These are phyloP conservation scores for Stratiolaelaps scimitus DNA, from an alignment of 1,140 invertebrate species.

Conservation along the genomic window DNA sequence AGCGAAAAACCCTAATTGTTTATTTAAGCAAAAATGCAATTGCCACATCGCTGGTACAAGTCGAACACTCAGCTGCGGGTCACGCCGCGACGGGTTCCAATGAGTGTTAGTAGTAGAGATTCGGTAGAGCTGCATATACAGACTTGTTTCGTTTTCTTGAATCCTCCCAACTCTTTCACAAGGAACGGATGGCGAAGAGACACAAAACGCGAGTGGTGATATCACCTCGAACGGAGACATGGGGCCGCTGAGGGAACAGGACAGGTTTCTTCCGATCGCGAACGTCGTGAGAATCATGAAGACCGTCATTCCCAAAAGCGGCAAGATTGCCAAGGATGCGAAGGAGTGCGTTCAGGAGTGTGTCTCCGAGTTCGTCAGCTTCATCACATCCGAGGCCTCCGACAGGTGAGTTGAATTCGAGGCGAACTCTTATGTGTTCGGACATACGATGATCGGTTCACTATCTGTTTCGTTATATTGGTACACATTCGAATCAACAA, in stretches of 20 bases:
- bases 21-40: not conserved
- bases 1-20: not conserved
- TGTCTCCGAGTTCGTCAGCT: conserved; percentile 98
- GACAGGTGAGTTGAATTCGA: conserved; percentile 6
- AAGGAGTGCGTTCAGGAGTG: conserved; percentile 99
- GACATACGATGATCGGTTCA: too few species aligned
- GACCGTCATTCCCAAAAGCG: conserved; percentile 81
- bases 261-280: conserved; percentile 77
- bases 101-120: not conserved
- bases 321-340: conserved; percentile 98
- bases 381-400: conserved; percentile 81
- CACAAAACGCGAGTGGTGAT: conserved; percentile 2
- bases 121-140: not conserved
- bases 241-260: conserved; percentile 27
- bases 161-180: not conserved
- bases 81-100: too few species aligned
- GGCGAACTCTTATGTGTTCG: too few species aligned
- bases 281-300: conserved; percentile 99
- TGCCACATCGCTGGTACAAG: not conserved
- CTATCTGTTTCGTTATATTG: not conserved
- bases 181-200: conserved; percentile 24
- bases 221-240: conserved; percentile 6
- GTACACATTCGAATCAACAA: not conserved
- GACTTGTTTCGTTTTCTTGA: not conserved
- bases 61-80: conserved; percentile 2